phyloP scores from a whole-genome alignment of 2,888 invertebrate species.

The Proisotoma minuta region DNA sequence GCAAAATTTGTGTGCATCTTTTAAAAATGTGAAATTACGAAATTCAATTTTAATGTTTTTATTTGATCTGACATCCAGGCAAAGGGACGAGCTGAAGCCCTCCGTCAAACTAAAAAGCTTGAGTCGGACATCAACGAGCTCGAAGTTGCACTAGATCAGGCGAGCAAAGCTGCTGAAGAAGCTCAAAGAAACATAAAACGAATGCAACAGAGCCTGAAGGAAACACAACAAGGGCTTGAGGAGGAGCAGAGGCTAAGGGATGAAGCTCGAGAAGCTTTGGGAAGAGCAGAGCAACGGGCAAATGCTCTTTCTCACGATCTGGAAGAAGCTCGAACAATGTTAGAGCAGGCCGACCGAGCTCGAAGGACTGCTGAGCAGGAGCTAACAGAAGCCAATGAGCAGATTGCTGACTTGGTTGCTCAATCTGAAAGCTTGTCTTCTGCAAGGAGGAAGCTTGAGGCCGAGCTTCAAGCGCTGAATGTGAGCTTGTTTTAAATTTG shows the following conservation, averaged over 20 bases:
- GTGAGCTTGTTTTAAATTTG: constrained; percentile 50
- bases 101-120: constrained; percentile 99
- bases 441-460: constrained; percentile 91
- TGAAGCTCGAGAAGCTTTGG: constrained; percentile 96
- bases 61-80: too few species aligned
- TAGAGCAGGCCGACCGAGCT: constrained; percentile 97
- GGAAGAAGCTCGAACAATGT: constrained; percentile 92
- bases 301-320: constrained; percentile 96
- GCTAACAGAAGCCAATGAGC: constrained; percentile 94
- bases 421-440: constrained; percentile 32
- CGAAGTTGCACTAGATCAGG: constrained; percentile 97
- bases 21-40: too few species aligned
- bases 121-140: constrained; percentile 99
- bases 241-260: constrained; percentile 97
- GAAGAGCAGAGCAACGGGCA: constrained; percentile 94
- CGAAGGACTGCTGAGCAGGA: constrained; percentile 98
- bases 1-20: too few species aligned
- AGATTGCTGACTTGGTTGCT: constrained; percentile 80
- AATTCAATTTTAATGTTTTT: too few species aligned
- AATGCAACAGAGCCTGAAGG: constrained; percentile 96
- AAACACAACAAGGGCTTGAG: constrained; percentile 89
- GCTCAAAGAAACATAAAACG: constrained; percentile 99
- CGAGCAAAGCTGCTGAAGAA: constrained; percentile 94
- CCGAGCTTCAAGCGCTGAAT: constrained; percentile 96
- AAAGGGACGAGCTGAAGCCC: constrained; percentile 99